Percentiles rank a stretch among this genome's conserved stretches.
These are phyloP conservation scores for Nannoperca obscura DNA, from an alignment of 2,797 vertebrate genomes.

Conservation along the genomic window DNA sequence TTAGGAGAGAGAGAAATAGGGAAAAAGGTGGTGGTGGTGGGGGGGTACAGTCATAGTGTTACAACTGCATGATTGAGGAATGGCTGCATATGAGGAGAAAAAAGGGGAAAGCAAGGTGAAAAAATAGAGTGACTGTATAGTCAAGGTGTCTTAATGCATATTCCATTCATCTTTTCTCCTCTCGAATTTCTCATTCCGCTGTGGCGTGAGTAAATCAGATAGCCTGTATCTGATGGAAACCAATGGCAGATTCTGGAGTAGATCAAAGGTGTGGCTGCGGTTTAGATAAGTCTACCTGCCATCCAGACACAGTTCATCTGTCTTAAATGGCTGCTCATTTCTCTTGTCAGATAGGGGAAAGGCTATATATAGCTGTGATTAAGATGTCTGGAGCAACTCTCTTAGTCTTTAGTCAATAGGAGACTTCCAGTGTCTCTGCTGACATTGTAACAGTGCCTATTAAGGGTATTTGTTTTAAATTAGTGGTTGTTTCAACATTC, in stretches of 20 bases:
- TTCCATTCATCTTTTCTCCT: conserved; percentile 78
- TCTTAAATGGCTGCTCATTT: conserved; percentile 82
- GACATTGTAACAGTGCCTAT: conserved; percentile 49
- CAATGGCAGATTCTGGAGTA: conserved; percentile 75
- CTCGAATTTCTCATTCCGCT: conserved; percentile 72
- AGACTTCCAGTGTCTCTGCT: conserved; percentile 58
- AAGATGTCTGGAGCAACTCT: conserved; percentile 74
- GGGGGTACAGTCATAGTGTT: conserved; percentile 53
- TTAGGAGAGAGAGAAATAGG: conserved; percentile 42
- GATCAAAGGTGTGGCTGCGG: conserved; percentile 82
- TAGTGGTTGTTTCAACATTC: conserved; percentile 48
- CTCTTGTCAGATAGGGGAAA: conserved; percentile 79
- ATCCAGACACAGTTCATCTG: conserved; percentile 81
- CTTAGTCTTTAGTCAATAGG: conserved; percentile 67
- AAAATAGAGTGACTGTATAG: conserved; percentile 71
- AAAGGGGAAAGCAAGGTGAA: conserved; percentile 47
- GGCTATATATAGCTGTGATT: conserved; percentile 80
- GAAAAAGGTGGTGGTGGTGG: conserved; percentile 29
- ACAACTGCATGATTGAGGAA: conserved; percentile 75
- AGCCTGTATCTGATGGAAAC: conserved; percentile 78
- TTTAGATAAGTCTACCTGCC: conserved; percentile 78
- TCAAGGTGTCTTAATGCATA: conserved; percentile 79
- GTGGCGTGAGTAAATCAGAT: conserved; percentile 74
- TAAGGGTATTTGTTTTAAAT: conserved; percentile 68
- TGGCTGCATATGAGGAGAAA: conserved; percentile 50